Percentiles rank a stretch among this genome's conserved stretches.
These are phyloP conservation scores for Zygothrica quintamaculata DNA, from an alignment of 2,888 invertebrate species.

Conservation along the genomic window DNA sequence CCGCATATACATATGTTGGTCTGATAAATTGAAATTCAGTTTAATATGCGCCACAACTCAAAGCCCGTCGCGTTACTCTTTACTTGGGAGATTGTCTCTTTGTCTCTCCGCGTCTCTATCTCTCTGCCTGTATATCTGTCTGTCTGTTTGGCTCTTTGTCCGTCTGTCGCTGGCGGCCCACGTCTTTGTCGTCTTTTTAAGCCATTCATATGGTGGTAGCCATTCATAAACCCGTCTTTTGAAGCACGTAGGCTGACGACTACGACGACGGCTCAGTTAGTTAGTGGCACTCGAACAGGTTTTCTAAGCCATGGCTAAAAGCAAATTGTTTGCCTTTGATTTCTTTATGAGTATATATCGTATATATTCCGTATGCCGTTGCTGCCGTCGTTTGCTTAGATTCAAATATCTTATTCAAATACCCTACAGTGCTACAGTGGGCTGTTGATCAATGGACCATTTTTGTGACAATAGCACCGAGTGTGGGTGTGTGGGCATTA, in stretches of 20 bases:
- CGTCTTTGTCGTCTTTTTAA: slow-evolving; percentile 48
- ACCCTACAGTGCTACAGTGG: slow-evolving; percentile 42
- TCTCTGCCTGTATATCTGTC: background rate
- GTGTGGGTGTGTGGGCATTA: slow-evolving; percentile 18
- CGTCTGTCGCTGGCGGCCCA: slow-evolving; percentile 35
- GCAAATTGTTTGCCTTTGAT: slow-evolving; percentile 58
- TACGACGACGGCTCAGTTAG: slow-evolving; percentile 66
- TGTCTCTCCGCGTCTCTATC: background rate
- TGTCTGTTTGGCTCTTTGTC: slow-evolving; percentile 23
- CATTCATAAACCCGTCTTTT: slow-evolving; percentile 76
- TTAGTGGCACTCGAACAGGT: slow-evolving; percentile 66
- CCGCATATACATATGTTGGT: too few species aligned
- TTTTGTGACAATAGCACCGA: slow-evolving; percentile 1
- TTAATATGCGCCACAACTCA: slow-evolving; percentile 60
- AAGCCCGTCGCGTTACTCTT: slow-evolving; percentile 30
- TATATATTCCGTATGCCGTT: slow-evolving; percentile 12
- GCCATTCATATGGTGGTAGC: slow-evolving; percentile 69
- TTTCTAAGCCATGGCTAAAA: slow-evolving; percentile 32
- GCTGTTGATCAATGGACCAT: slow-evolving; percentile 34
- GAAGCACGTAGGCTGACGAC: slow-evolving; percentile 71
- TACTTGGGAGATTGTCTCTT: background rate
- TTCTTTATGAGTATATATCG: slow-evolving; percentile 63
- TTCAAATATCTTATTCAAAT: slow-evolving; percentile 53
- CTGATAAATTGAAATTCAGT: slow-evolving; percentile 65
- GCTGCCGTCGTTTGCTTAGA: slow-evolving; percentile 37